Evolutionary conservation across 92 coral and sea anemone genomes (phyloP).

Genomic region (Epizoanthus stellaris): DNA sequence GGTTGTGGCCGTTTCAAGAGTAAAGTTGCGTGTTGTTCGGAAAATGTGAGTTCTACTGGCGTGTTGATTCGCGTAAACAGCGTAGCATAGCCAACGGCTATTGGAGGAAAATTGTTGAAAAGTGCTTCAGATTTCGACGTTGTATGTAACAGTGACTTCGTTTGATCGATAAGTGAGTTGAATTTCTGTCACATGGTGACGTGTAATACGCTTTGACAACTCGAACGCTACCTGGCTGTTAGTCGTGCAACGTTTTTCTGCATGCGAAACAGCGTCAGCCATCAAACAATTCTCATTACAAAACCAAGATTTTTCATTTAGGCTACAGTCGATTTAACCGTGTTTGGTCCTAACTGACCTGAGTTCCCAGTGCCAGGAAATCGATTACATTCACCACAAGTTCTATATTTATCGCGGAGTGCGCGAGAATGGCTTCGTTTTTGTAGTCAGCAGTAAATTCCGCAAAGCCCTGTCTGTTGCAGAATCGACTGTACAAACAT

Average conservation of each 20-base stretch:
- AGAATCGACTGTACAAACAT: background rate
- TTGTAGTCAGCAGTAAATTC: background rate
- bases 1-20: background rate
- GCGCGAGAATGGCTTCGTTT: background rate
- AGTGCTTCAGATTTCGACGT: background rate
- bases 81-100: background rate
- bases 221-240: background rate
- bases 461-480: constrained; percentile 5
- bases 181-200: constrained; percentile 5
- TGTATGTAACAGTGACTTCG: background rate
- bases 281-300: background rate
- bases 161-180: constrained; percentile 19
- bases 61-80: background rate
- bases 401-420: background rate
- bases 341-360: constrained; percentile 3
- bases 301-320: background rate
- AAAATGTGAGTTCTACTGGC: background rate
- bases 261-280: background rate
- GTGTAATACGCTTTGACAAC: background rate
- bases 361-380: background rate
- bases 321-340: background rate
- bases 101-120: background rate
- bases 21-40: background rate
- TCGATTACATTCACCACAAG: background rate
- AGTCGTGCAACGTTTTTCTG: background rate